Base-by-base conservation (phyloP, 1,140 invertebrate species). In the Thalassaphorura encarpata region DNA sequence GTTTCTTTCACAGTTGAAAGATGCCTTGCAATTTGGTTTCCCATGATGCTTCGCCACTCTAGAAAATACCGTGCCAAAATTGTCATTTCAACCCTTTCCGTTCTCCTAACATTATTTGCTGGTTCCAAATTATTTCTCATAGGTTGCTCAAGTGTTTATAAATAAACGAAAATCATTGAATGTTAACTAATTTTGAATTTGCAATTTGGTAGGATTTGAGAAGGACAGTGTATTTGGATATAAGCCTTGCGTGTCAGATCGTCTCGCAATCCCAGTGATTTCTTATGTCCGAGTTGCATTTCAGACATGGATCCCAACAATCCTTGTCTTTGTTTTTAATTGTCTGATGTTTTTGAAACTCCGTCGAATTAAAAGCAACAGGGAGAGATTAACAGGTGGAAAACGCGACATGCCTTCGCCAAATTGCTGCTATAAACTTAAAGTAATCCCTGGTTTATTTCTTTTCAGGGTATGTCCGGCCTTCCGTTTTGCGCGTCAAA, bases 201-300 rank as follows among this genome's bases (percentile, higher is more conserved):
- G 11, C 40, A 15, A 49, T 21, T 43, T 24, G 11, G 33, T 41
- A 71, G 71, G 71, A 41, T 72, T 71, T 42, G 71, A 72, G 52
- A 69, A 68, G 2, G 70, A 72, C 41, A 71, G 69, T 47, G 68
- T 71, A 23, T 72, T 70, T 47, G 70, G 70, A 54, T 72, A 69
- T 50, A 48, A 59, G 26, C 63, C 69, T 5, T 72, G 71, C 41
- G 60, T 66, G 26, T 67, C 70, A n/a, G 62, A 66, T 3, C 60
- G 66, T 43, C 67, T 61, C 42, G 65, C 66, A 13, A 70, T 68
- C 69, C 64, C 68, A 13, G 67, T 57, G 29, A 57, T 70, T 1
- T 67, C 67, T 58, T 71, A 72, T 36, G 49, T 71, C 43, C 68
- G 71, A 21, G 66, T 72, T 6, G 71, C 70, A 2, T 60, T 71